These are phyloP conservation scores for Phania funesta DNA, from an alignment of 2,888 invertebrate genomes.

Conservation along the genomic window DNA sequence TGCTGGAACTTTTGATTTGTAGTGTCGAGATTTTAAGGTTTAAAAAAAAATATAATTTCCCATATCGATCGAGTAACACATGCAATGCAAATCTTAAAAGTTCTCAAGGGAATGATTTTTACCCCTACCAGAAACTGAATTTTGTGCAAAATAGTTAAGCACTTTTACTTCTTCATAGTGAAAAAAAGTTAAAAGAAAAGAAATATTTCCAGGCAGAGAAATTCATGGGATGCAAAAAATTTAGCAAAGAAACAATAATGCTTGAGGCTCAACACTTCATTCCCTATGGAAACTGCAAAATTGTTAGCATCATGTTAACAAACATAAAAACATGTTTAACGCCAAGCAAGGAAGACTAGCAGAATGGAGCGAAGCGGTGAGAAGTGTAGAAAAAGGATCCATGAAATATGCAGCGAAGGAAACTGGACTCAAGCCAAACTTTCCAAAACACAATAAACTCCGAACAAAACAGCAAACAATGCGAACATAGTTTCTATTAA, in stretches of 20 bases:
- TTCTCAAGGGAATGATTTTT: not conserved
- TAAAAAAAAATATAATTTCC: too few relatives aligned
- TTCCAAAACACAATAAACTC: slow-evolving; percentile 11
- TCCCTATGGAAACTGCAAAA: slow-evolving; percentile 17
- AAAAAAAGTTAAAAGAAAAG: not conserved
- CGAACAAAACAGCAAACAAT: slow-evolving; percentile 42
- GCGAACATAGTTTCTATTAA: slow-evolving; percentile 43
- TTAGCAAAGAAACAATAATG: slow-evolving; percentile 47
- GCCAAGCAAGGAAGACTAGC: not conserved
- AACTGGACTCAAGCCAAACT: slow-evolving; percentile 60
- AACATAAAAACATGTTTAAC: slow-evolving; percentile 44
- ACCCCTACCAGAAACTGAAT: not conserved
- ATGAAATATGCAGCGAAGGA: slow-evolving; percentile 31
- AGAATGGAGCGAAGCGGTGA: not conserved
- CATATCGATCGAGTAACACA: too few relatives aligned
- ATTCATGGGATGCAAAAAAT: slow-evolving; percentile 44
- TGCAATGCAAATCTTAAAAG: not conserved
- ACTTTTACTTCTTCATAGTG: not conserved
- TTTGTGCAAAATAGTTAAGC: not conserved
- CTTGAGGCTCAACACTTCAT: slow-evolving; percentile 27
- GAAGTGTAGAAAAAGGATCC: slow-evolving; percentile 21
- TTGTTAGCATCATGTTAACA: slow-evolving; percentile 57
- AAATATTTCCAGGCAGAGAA: not conserved
- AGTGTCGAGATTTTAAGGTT: too few relatives aligned
- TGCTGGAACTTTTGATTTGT: too few relatives aligned